A percentile compares a stretch with the other conserved stretches of the same genome.
These are phyloP conservation scores for Plectus sambesii DNA, from an alignment of 1,140 invertebrate species.

Conservation along the genomic window DNA sequence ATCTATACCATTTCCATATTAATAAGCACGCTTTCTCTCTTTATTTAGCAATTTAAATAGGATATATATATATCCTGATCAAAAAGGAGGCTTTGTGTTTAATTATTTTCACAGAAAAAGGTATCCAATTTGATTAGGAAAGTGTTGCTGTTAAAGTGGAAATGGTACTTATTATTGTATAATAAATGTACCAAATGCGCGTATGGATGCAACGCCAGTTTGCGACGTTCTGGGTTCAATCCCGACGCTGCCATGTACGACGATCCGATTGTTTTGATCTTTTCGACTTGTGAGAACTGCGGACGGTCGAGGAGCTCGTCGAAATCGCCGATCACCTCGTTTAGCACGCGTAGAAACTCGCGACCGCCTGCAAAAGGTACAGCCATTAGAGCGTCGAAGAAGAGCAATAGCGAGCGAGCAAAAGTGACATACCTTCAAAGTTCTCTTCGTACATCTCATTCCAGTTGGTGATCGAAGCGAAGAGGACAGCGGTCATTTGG, in stretches of 20 bases:
- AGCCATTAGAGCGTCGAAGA: not conserved
- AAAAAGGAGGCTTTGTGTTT: no score
- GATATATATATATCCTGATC: no score
- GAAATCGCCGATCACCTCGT: constrained; percentile 85
- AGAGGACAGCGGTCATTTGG: constrained; percentile 78
- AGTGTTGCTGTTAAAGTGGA: no score
- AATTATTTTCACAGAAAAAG: no score
- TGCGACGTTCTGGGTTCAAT: constrained; percentile 51
- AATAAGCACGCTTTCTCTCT: no score
- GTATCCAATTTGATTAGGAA: no score
- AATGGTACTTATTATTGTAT: no score
- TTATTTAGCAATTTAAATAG: no score
- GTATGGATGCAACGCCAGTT: constrained; percentile 38
- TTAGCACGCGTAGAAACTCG: constrained; percentile 81
- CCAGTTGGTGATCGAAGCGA: constrained; percentile 87
- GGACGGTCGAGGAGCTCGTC: constrained; percentile 72
- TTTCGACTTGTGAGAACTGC: constrained; percentile 78
- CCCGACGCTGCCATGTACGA: constrained; percentile 96
- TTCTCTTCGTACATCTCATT: constrained; percentile 72
- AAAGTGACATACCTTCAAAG: constrained; percentile 49
- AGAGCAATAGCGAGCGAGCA: not conserved
- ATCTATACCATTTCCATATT: no score
- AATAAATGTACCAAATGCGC: constrained; percentile 30
- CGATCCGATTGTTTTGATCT: constrained; percentile 93
- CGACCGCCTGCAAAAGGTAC: no score